These are phyloP conservation scores for Sinocyclocheilus maitianheensis DNA, from an alignment of 2,113 vertebrate genomes.

Conservation along the genomic window DNA sequence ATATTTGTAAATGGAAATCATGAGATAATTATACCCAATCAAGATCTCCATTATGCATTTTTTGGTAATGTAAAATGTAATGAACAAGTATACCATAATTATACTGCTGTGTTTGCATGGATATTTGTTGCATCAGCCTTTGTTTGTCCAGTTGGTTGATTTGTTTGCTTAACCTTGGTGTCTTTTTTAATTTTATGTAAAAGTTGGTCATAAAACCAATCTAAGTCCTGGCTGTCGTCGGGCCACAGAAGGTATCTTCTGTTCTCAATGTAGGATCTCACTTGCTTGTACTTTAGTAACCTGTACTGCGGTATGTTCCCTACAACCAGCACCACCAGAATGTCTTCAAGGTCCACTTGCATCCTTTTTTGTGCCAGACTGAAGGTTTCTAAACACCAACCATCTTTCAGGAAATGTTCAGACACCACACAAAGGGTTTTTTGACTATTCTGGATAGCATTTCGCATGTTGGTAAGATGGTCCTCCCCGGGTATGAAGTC, in stretches of 20 bases:
- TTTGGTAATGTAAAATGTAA: not conserved
- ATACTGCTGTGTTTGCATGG: not conserved
- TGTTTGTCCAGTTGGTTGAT: not conserved
- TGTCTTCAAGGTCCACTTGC: constrained; percentile 74
- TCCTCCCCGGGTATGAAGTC: constrained; percentile 88
- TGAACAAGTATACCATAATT: not conserved
- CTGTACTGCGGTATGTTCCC: constrained; percentile 84
- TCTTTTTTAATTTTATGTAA: constrained; percentile 75
- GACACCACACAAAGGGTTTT: constrained; percentile 87
- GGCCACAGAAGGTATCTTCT: constrained; percentile 83
- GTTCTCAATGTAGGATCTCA: constrained; percentile 78
- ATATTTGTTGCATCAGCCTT: constrained; percentile 10
- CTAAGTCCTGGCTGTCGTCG: constrained; percentile 85
- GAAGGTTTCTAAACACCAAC: constrained; percentile 92
- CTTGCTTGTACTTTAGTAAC: constrained; percentile 79
- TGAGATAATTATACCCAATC: not conserved
- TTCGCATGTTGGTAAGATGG: constrained; percentile 82
- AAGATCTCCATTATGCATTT: not conserved
- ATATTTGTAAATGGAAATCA: not conserved
- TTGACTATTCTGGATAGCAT: constrained; percentile 84
- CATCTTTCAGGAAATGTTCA: constrained; percentile 85
- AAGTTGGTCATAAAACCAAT: constrained; percentile 84
- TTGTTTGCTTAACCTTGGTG: constrained; percentile 59
- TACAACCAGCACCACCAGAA: constrained; percentile 83
- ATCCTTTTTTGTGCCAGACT: constrained; percentile 79